Conservation (phyloP, 2,797 vertebrate species). For the Rhinatrema bivittatum region DNA sequence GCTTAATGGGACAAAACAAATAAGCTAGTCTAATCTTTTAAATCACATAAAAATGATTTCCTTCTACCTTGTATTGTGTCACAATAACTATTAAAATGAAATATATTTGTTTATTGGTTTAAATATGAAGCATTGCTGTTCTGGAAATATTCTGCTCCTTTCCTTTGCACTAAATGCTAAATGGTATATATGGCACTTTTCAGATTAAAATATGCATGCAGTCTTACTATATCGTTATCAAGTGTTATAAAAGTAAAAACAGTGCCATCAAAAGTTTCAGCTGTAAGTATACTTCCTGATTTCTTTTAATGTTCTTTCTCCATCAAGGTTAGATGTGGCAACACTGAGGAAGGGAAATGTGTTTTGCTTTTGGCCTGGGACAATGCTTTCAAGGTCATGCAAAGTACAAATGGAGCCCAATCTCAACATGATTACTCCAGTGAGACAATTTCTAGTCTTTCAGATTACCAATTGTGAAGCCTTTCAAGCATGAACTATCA, state of each 20-base stretch:
- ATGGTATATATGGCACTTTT: no score
- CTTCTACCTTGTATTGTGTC: no score
- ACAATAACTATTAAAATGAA: no score
- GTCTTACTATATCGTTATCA: background rate
- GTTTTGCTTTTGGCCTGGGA: background rate
- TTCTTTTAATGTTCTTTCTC: background rate
- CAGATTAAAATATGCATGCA: no score
- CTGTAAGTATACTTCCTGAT: background rate
- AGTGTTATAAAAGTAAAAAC: background rate
- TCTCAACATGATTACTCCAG: background rate
- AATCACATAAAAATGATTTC: no score
- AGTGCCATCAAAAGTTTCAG: accelerated
- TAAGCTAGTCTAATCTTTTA: no score
- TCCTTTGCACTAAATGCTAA: no score
- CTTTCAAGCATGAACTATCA: conserved; percentile 56
- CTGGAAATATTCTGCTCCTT: no score
- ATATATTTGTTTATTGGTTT: no score
- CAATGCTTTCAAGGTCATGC: conserved; percentile 44
- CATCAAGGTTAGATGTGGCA: background rate
- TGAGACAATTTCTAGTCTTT: conserved; percentile 33
- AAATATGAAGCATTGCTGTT: no score
- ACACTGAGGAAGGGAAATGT: background rate
- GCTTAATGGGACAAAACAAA: no score
- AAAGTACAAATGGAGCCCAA: conserved; percentile 2
- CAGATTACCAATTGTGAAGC: conserved; percentile 15